Evolutionary conservation across 1,140 invertebrate species (phyloP).

Genomic region (Mycetomoellerius zeteki): DNA sequence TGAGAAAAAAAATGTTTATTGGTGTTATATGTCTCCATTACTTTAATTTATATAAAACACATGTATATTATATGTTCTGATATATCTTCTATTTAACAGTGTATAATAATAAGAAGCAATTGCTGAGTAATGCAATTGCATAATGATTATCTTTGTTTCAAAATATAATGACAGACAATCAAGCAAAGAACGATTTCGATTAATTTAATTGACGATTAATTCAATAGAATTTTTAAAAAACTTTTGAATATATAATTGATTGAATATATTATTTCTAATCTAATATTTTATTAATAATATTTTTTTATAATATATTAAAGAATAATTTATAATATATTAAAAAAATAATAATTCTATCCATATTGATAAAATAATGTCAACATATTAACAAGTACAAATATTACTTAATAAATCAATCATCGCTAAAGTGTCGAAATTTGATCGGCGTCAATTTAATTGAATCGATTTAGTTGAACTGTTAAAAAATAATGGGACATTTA

Average conservation of each 20-base stretch:
- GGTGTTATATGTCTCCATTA: slow-evolving; percentile 13
- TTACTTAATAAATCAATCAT: neutral
- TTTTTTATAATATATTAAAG: neutral
- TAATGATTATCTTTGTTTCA: neutral
- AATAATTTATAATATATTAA: neutral
- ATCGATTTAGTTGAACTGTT: slow-evolving; percentile 1
- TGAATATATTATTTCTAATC: neutral
- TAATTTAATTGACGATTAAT: neutral
- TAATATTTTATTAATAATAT: too few species aligned
- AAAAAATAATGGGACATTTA: neutral
- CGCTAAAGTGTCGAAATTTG: neutral
- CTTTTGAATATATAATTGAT: neutral
- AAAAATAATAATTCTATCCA: neutral
- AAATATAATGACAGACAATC: neutral
- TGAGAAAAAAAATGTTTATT: neutral
- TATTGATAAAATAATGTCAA: neutral
- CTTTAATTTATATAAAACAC: neutral
- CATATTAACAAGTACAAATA: neutral
- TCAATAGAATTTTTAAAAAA: neutral
- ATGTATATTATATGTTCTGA: neutral
- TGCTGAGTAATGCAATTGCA: neutral
- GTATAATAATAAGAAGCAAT: neutral
- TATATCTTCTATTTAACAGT: neutral
- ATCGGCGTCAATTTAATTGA: neutral
- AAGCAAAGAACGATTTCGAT: neutral